Conservation (phyloP, 2,113 vertebrate genomes). For the Okapia johnstoni region DNA sequence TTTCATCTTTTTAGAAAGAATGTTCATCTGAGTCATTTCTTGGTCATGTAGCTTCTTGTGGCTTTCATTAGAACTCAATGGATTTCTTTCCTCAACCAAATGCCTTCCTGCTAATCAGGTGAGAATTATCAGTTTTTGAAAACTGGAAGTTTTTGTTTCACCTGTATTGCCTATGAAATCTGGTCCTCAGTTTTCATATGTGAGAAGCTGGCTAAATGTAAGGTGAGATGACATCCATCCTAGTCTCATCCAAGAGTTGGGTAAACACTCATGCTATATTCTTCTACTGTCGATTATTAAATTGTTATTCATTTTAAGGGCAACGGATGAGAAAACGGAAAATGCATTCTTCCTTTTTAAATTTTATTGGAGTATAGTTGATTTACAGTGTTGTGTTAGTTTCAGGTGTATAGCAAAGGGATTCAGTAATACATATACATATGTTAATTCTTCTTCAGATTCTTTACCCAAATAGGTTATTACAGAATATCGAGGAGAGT, state of each 20-base stretch:
- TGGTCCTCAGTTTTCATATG: background rate
- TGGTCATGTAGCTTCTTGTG: background rate
- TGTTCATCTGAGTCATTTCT: background rate
- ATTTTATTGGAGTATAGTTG: background rate
- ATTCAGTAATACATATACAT: background rate
- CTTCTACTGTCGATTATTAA: background rate
- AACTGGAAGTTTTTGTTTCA: background rate
- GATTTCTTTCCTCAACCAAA: background rate
- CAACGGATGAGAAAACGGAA: background rate
- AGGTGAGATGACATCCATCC: background rate
- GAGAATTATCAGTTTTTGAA: background rate
- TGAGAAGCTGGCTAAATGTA: background rate
- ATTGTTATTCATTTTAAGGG: background rate
- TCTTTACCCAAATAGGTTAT: background rate
- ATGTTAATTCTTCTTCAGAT: background rate
- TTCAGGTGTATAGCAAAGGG: background rate
- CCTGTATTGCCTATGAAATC: background rate
- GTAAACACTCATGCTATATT: background rate
- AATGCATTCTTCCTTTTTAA: background rate
- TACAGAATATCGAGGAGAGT: background rate
- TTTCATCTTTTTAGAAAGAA: constrained; percentile 13
- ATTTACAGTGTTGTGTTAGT: background rate
- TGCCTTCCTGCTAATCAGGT: background rate
- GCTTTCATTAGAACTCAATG: background rate
- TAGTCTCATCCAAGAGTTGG: rapidly evolving